These are phyloP conservation scores for Trogon surrucura DNA, from an alignment of 2,113 vertebrate species.

Conservation along the genomic window DNA sequence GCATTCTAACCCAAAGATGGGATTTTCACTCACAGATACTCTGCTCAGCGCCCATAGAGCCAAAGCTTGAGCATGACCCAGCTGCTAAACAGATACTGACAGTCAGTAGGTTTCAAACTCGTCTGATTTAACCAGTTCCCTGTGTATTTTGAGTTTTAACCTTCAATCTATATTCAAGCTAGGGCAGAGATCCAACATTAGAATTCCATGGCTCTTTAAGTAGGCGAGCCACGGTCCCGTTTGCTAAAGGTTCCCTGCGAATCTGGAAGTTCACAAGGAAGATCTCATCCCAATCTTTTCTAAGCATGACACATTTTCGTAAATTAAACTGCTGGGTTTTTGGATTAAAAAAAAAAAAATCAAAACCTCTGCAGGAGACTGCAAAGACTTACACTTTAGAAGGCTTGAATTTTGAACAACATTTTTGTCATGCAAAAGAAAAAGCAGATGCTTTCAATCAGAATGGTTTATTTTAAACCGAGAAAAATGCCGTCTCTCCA, in stretches of 20 bases:
- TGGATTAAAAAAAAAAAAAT: neutral
- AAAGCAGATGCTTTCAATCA: constrained; percentile 60
- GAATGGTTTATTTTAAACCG: constrained; percentile 34
- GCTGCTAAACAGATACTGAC: neutral
- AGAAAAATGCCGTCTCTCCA: neutral
- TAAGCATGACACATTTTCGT: neutral
- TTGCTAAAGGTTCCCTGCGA: neutral
- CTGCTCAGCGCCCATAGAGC: neutral
- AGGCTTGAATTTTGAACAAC: neutral
- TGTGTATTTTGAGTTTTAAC: neutral
- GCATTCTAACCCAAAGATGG: neutral
- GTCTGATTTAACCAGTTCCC: neutral
- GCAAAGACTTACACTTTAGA: neutral
- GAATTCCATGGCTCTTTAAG: neutral
- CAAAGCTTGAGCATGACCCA: neutral
- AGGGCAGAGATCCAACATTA: neutral
- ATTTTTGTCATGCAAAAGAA: neutral
- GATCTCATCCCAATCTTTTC: neutral
- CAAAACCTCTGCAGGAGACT: neutral
- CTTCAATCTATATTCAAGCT: neutral
- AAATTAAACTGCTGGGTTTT: neutral
- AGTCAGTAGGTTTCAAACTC: neutral
- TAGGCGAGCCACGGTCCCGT: neutral
- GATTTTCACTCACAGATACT: neutral
- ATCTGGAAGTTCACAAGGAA: neutral